Evolutionary conservation across 2,113 vertebrate species (phyloP).

Genomic region (Campylomormyrus numenius): DNA sequence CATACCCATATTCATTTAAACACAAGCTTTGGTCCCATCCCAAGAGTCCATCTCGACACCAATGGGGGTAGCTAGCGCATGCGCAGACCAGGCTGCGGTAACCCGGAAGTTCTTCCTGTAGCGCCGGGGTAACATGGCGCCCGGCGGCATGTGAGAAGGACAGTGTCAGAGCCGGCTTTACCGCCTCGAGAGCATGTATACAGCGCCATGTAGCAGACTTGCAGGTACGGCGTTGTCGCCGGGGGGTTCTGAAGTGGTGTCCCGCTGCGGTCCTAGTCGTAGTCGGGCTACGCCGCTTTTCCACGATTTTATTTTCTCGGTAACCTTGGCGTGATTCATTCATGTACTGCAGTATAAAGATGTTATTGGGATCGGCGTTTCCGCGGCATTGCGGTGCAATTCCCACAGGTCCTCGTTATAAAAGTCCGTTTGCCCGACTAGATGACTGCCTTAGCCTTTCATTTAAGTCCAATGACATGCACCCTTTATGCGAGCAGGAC

Average conservation of each 20-base stretch:
- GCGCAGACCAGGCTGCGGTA: not conserved
- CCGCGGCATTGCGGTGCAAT: not conserved
- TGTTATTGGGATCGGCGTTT: not conserved
- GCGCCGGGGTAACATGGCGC: slow-evolving; percentile 57
- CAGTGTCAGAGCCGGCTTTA: slow-evolving; percentile 31
- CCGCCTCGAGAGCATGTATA: slow-evolving; percentile 55
- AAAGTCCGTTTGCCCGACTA: not conserved
- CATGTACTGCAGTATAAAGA: not conserved
- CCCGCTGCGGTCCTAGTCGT: not conserved
- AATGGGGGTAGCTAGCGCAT: not conserved
- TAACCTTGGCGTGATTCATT: not conserved
- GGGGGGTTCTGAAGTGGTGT: not conserved
- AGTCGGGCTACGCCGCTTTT: not conserved
- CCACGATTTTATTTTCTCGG: not conserved
- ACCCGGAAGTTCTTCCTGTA: slow-evolving; percentile 45
- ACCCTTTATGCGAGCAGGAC: not conserved
- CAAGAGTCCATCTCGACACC: not conserved
- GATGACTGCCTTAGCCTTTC: not conserved
- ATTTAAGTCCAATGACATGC: not conserved
- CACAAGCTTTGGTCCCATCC: not conserved
- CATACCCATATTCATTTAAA: not conserved
- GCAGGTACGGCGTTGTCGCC: slow-evolving; percentile 46
- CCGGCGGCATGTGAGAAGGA: slow-evolving; percentile 52
- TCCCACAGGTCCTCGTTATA: not conserved
- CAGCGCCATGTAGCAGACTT: slow-evolving; percentile 54